Base-by-base conservation (phyloP, 2,797 vertebrate species). In the Hephaestus fuliginosus region DNA sequence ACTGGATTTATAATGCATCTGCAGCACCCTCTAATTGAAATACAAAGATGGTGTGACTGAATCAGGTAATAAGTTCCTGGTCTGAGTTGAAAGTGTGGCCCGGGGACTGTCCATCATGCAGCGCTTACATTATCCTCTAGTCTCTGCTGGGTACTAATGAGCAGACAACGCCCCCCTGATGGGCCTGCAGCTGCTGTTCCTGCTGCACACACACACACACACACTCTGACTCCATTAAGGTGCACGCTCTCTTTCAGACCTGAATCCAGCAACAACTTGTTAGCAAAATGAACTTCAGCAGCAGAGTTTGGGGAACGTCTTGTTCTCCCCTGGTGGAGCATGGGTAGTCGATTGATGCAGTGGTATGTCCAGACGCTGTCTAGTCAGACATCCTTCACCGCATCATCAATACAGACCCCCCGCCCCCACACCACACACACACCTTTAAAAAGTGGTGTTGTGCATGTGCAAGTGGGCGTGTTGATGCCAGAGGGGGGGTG, bases 101-200 rank as follows among this genome's bases (percentile, higher is more conserved):
- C 39, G 30, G 66, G 46, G 79, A n/a, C 57, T 70, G 87, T 84
- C 85, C 80, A 55, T 89, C 86, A 75, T 22, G 36, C 51, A 39
- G 44, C 3, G 8, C n/a, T 66, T 36, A 44, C 61, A 64, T 82
- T 80, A 57, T 78, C 70, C 70, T 83, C 64, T 13, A 5, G 70
- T 84, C 84, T 90, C 78, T 71, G 78, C 78, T 80, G 76, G 63
- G 60, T 58, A 70, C 78, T 92, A 90, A 92, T 89, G 84, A 92
- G 80, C 61, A 75, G 65, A 68, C 67, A 57, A 68, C 57, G 12
- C 43, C 57, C 65, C 67, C 63, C 66, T 13, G 12, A 60, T 63
- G 73, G 83, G 73, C 53, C 70, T 70, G 66, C 78, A 86, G 82
- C 81, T 83, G 89, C 77, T 82, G 30, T 33, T 70, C 14, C 30